Base-by-base conservation (phyloP, 1,140 invertebrate species). In the Teleopsis dalmanni region DNA sequence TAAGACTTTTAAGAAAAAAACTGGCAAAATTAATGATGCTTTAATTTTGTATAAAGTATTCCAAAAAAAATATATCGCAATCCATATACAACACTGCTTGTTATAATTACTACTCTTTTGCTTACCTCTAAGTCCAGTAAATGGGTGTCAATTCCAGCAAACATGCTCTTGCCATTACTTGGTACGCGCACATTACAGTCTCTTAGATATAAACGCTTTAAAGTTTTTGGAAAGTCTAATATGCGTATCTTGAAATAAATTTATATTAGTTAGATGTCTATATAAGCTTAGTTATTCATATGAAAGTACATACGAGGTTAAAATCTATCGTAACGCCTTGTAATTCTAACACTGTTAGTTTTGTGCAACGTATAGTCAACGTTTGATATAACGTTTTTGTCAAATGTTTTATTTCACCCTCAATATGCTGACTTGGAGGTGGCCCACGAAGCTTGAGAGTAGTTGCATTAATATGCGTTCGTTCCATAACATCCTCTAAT, bases 41-140 rank as follows among this genome's bases (percentile, higher is more conserved):
- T 7, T 13, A 29, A 29, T 8, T 7, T 29, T 8, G 27, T 29
- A 29, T 29, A 29, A 29, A 29, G 27, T 29, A 7, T 29, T 29
- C 7, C 27, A 29, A 29, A 29, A 7, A 7, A 29, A 29, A 29
- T 13, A 7, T 8, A 8, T 29, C 13, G 7, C 27, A 13, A 29
- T 8, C 27, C 13, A 8, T 7, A 29, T 13, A 8, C 7, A n/a
- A n/a, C n/a, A n/a, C n/a, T n/a, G n/a, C n/a, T n/a, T n/a, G 7
- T 29, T 13, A 29, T 8, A 29, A 29, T 29, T 7, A 8, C 7
- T 29, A 29, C 27, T 8, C 27, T 29, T 13, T 8, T 4, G 21
- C 9, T 9, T 65, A 82, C 80, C 70, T 80, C 76, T 40, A 83
- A 59, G 42, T 73, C 53, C 8, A 75, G 70, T 57, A 83, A 67